Percentiles rank a stretch among this genome's conserved stretches.
phyloP scores from a whole-genome alignment of 2,113 vertebrate species.

The Phrynocephalus versicolor region DNA sequence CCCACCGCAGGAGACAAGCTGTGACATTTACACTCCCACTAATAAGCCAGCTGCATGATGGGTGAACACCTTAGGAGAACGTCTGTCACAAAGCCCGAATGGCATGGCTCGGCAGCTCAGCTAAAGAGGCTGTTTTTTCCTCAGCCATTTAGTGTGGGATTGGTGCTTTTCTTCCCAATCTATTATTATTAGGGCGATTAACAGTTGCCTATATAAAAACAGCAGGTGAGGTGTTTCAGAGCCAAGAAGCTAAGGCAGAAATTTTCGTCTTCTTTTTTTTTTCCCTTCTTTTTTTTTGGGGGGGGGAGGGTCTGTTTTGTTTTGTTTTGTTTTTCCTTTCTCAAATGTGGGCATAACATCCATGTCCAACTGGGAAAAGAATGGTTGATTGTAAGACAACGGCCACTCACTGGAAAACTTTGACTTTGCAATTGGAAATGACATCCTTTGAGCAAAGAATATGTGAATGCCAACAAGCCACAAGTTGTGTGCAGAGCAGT shows the following conservation, averaged over 20 bases:
- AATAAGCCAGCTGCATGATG: conserved; percentile 69
- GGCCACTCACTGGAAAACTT: not conserved
- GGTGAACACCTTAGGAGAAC: conserved; percentile 59
- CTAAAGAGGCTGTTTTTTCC: not conserved
- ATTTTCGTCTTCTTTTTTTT: not conserved
- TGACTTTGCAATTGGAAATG: not conserved
- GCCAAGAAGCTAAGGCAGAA: not conserved
- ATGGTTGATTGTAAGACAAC: not conserved
- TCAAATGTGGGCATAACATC: rapidly evolving
- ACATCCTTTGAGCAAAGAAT: not conserved
- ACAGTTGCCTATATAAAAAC: not conserved
- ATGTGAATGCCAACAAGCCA: conserved; percentile 24
- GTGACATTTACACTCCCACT: conserved; percentile 78
- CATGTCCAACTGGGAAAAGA: not conserved
- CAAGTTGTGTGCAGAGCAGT: not conserved
- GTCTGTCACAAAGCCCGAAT: conserved; percentile 59
- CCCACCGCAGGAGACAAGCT: conserved; percentile 54
- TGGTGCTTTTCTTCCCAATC: conserved; percentile 8
- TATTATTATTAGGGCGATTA: conserved; percentile 18
- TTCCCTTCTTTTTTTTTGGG: too few relatives aligned
- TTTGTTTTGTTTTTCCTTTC: not conserved
- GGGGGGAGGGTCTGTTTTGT: not conserved
- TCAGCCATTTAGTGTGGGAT: conserved; percentile 14
- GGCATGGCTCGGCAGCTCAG: conserved; percentile 30
- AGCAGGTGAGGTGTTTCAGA: conserved; percentile 21